phyloP scores from a whole-genome alignment of 2,888 invertebrate species.

The Lamellibrachia satsuma region DNA sequence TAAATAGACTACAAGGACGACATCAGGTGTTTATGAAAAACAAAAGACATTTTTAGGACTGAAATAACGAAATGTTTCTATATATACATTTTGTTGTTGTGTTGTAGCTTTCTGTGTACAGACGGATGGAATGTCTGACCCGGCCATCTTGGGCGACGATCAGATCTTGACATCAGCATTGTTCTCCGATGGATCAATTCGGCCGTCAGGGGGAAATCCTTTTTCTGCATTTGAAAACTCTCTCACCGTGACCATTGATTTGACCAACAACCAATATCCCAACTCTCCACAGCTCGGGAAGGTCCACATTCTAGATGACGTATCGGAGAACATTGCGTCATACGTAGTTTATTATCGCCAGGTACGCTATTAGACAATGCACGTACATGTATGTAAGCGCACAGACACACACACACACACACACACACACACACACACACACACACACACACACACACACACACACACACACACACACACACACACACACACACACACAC shows the following conservation, averaged over 20 bases:
- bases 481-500: conserved; percentile 18
- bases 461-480: conserved; percentile 21
- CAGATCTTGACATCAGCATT: not conserved
- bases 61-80: not conserved
- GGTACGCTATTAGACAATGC: not conserved
- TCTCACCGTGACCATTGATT: not conserved
- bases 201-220: not conserved
- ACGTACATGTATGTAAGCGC: not conserved
- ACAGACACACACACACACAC: conserved; percentile 17
- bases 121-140: conserved; percentile 24
- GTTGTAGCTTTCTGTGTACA: conserved; percentile 19
- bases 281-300: conserved; percentile 9
- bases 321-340: not conserved
- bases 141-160: not conserved
- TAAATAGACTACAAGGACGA: too few species aligned
- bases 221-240: not conserved
- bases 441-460: conserved; percentile 22
- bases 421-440: conserved; percentile 17
- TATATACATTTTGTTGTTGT: not conserved
- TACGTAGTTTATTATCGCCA: conserved; percentile 14
- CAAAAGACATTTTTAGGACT: too few species aligned
- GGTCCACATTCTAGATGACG: not conserved
- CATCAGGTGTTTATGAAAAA: too few species aligned
- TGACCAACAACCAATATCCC: conserved; percentile 9
- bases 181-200: not conserved